Evolutionary conservation across 2,797 vertebrate genomes (phyloP).

Genomic region (Graptemys geographica): DNA sequence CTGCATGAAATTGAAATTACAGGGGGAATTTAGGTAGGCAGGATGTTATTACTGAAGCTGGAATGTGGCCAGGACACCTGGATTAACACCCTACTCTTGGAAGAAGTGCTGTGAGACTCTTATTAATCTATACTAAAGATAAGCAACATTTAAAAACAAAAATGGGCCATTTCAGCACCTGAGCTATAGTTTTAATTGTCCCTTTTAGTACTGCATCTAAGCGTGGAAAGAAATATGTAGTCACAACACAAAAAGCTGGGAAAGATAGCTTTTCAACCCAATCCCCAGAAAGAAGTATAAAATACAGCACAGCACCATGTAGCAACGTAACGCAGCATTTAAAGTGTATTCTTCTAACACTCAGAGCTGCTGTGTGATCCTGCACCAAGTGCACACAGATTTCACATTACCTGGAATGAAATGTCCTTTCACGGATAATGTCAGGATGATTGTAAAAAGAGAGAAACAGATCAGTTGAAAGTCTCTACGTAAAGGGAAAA

Average conservation of each 20-base stretch:
- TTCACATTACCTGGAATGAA: neutral
- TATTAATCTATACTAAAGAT: neutral
- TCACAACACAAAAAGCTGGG: neutral
- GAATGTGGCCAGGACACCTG: neutral
- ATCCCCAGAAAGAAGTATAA: neutral
- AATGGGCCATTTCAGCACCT: neutral
- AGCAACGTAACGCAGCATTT: neutral
- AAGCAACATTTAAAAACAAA: neutral
- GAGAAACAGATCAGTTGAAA: neutral
- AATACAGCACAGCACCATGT: neutral
- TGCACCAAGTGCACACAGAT: neutral
- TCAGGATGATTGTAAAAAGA: neutral
- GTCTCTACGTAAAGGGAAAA: neutral
- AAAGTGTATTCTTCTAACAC: neutral
- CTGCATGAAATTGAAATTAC: neutral
- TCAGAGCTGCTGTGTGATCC: neutral
- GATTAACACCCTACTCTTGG: neutral
- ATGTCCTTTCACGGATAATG: neutral
- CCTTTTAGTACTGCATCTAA: neutral
- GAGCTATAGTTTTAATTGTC: neutral
- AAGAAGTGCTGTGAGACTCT: neutral
- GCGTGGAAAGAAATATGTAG: neutral
- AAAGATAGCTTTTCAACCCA: neutral
- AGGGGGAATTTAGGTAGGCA: neutral
- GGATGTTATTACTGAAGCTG: neutral